Base-by-base conservation (phyloP, 1,140 invertebrate genomes). In the Nebria ingens region DNA sequence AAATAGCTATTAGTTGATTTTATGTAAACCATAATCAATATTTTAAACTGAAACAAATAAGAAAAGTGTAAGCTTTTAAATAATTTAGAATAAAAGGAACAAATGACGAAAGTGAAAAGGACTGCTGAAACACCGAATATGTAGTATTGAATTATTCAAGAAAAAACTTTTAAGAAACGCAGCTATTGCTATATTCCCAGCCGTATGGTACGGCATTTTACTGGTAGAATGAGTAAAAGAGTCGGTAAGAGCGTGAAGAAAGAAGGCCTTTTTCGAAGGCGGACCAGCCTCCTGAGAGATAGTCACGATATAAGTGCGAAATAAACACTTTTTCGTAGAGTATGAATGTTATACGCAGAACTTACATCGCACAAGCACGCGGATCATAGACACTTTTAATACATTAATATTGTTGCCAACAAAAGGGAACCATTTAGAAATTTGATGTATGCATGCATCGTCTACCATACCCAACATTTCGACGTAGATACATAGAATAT, bases 251-350 rank as follows among this genome's bases (percentile, higher is more conserved):
- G 25, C 25, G 25, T 29, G 25, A 29, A 13, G 13, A 29, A 29
- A 6, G 3, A 45, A 17, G 15, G 40, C 17, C 3, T 4, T 45
- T 9, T n/a, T 34, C 6, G n/a, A n/a, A n/a, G 25, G 25, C n/a
- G 25, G 6, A 17, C 40, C 40, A 17, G 6, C 40, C 17, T 17
- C 40, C 40, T 4, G 15, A 3, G 40, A 45, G 40, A 45, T 45
- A 45, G 40, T 11, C 40, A 17, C 17, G 40, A 45, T 12, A 45
- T 45, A 45, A 45, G 17, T 12, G 15, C 17, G 40, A 45, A 45
- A 45, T 45, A 45, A 45, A 45, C 40, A 45, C 40, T 45, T 45
- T 45, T 45, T 45, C n/a, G 25, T n/a, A n/a, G n/a, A n/a, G n/a
- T n/a, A n/a, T n/a, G n/a, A n/a, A n/a, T n/a, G n/a, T n/a, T n/a